Conservation (phyloP, 1,140 invertebrate species). For the Streblospio benedicti region DNA sequence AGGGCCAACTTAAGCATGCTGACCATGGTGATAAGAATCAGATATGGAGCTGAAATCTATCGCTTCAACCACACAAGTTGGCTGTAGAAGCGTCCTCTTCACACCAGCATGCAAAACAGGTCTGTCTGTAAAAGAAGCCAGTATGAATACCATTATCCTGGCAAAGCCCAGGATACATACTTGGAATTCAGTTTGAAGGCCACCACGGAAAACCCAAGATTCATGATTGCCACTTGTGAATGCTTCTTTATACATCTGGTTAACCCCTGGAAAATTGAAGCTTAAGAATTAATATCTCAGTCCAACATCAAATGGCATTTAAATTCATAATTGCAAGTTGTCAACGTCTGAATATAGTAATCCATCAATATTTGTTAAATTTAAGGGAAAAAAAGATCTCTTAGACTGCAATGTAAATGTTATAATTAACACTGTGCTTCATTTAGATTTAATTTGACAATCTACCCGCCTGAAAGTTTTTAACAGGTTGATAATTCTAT, state of each 20-base stretch:
- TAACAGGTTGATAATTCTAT: too few species aligned
- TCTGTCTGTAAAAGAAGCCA: neutral
- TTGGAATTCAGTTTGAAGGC: constrained; percentile 82
- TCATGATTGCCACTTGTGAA: constrained; percentile 94
- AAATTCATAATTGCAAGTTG: neutral
- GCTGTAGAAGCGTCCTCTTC: neutral
- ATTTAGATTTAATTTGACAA: too few species aligned
- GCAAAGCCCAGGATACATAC: constrained; percentile 38
- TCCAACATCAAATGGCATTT: neutral
- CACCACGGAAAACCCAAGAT: constrained; percentile 92
- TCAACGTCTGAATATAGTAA: neutral
- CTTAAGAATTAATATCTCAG: neutral
- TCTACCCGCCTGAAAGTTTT: too few species aligned
- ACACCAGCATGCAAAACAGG: neutral
- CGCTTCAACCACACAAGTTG: neutral
- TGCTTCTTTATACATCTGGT: constrained; percentile 66
- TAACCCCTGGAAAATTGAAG: constrained; percentile 7
- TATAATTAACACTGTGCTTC: neutral
- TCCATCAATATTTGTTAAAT: neutral
- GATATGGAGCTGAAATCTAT: neutral
- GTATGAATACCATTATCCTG: neutral
- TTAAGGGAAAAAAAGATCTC: neutral
- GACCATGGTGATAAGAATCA: neutral
- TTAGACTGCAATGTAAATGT: neutral
- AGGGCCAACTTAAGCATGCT: neutral